Conservation (phyloP, 35 echinoderm and acorn worm species). For the Lytechinus variegatus region DNA sequence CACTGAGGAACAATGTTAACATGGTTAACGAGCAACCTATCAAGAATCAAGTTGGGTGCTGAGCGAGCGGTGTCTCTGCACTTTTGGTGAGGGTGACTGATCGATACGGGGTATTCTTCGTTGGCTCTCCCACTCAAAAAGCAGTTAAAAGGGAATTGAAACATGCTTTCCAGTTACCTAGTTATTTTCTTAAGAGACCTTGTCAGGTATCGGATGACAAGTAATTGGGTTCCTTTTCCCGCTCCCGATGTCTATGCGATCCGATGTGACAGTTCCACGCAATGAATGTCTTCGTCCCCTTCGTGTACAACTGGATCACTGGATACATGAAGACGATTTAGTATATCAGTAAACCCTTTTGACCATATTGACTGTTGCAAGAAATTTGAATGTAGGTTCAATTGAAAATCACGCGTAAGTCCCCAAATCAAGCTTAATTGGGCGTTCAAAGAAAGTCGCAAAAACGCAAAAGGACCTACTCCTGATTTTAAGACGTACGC, state of each 20-base stretch:
- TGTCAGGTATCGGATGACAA: not conserved
- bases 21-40: not conserved
- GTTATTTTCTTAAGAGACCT: conserved; percentile 4
- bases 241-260: not conserved
- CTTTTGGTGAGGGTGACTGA: not conserved
- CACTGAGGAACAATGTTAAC: not conserved
- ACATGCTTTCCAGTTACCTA: conserved; percentile 17
- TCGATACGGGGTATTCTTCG: not conserved
- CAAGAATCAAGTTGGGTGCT: not conserved
- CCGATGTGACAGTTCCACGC: not conserved
- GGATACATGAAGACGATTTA: no score
- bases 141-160: conserved; percentile 2
- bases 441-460: no score
- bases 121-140: not conserved
- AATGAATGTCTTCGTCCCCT: not conserved
- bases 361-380: no score
- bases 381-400: no score
- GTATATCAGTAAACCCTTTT: no score
- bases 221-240: not conserved
- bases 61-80: not conserved
- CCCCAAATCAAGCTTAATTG: no score
- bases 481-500: not conserved
- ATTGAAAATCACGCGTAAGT: no score
- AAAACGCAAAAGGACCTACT: not conserved
- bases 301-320: not conserved